Base-by-base conservation (phyloP, 2,888 invertebrate genomes). In the Rapana venosa region DNA sequence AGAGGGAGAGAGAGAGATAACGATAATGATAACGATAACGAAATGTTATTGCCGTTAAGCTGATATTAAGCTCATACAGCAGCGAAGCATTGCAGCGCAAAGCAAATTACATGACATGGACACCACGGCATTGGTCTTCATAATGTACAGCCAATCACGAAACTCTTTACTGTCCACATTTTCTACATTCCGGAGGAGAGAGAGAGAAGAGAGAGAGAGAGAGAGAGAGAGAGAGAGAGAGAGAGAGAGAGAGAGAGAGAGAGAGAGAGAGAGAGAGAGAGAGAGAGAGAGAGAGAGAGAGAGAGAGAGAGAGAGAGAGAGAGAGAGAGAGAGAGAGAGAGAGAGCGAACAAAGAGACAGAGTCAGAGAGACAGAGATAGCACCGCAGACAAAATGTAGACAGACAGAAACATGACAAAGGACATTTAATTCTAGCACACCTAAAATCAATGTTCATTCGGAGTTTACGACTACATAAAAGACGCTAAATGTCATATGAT, bases 251-350 rank as follows among this genome's bases (percentile, higher is more conserved):
- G 20, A 66, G 20, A 66, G 15, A 66, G 20, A 66, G 20, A 66
- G 20, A 66, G 15, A 66, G 20, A 66, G 20, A 66, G 20, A 66
- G 15, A 66, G 20, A 66, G 17, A 22, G 13, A 74, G 8, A 26
- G 26, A n/a, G n/a, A n/a, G 74, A 74, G n/a, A n/a, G 74, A 74
- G n/a, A n/a, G n/a, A 74, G 74, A n/a, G 74, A 74, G 74, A n/a
- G n/a, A 74, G 6, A 26, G 26, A 30, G n/a, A 74, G n/a, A 74
- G n/a, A 74, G 74, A n/a, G n/a, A 30, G n/a, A 74, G 74, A 74
- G 74, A 22, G 26, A n/a, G n/a, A 74, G n/a, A 74, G 26, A n/a
- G 74, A n/a, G n/a, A 74, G n/a, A 74, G 74, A n/a, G 74, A 74
- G 26, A 74, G 74, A 74, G n/a, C n/a, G 74, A 26, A 20, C 5